A percentile compares a stretch with the other conserved stretches of the same genome.
phyloP scores from a whole-genome alignment of 2,888 invertebrate species.

The Gerris lacustris region DNA sequence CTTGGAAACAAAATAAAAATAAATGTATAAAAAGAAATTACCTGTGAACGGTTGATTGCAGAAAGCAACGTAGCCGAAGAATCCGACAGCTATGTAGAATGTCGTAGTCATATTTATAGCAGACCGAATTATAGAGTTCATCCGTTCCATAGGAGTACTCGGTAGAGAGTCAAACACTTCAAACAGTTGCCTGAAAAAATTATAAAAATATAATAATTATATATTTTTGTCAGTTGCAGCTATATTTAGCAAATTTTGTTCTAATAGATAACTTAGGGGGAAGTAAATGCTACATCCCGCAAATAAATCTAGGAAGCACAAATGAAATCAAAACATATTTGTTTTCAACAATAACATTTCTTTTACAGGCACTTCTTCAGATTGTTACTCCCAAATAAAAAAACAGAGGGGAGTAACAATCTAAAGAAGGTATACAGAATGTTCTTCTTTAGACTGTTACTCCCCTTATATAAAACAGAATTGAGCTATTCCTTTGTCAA shows the following conservation, averaged over 20 bases:
- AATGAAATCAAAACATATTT: too few species aligned
- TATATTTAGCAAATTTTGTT: background rate
- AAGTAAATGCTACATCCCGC: background rate
- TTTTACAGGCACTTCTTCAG: too few species aligned
- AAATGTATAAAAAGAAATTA: conserved; percentile 32
- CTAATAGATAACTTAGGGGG: background rate
- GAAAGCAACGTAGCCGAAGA: conserved; percentile 88
- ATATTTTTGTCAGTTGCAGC: background rate
- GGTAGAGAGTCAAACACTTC: conserved; percentile 85
- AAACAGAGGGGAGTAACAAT: too few species aligned
- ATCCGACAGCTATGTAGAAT: conserved; percentile 82
- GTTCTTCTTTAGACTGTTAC: too few species aligned
- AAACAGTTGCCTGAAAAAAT: conserved; percentile 62
- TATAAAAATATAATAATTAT: background rate
- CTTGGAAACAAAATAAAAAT: background rate
- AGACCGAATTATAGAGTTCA: conserved; percentile 73
- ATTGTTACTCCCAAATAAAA: too few species aligned
- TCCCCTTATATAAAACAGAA: too few species aligned
- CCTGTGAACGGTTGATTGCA: conserved; percentile 61
- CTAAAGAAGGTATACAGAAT: too few species aligned
- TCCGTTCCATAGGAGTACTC: conserved; percentile 73
- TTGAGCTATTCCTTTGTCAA: too few species aligned
- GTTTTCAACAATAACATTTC: too few species aligned
- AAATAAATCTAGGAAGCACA: background rate
- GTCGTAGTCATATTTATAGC: conserved; percentile 84